These are phyloP conservation scores for Acromyrmex echinatior DNA, from an alignment of 1,140 invertebrate species.

Conservation along the genomic window DNA sequence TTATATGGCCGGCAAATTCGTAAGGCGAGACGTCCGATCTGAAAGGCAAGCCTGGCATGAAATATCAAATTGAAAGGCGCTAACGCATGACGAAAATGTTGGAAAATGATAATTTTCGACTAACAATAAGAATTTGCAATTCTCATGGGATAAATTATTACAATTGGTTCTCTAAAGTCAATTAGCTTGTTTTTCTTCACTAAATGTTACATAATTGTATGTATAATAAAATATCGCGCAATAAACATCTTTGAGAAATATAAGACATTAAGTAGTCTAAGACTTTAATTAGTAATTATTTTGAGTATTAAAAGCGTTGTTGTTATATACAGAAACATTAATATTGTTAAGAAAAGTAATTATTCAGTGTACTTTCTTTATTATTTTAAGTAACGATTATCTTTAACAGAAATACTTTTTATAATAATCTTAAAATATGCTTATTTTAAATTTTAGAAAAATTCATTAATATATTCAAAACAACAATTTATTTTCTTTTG, in stretches of 20 bases:
- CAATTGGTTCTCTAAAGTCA: background rate
- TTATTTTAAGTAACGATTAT: no score
- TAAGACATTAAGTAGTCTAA: no score
- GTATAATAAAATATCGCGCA: background rate
- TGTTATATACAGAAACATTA: no score
- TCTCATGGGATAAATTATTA: background rate
- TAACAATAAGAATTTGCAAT: background rate
- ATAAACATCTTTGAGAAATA: background rate
- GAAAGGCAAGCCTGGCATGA: constrained; percentile 37
- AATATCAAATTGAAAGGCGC: background rate
- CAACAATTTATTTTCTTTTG: no score
- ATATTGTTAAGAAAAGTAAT: no score
- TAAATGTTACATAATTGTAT: background rate
- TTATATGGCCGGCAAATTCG: constrained; percentile 7
- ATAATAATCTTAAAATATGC: no score
- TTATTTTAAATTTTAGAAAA: no score
- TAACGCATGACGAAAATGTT: background rate
- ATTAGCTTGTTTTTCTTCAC: background rate
- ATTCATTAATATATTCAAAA: no score
- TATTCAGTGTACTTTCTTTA: no score
- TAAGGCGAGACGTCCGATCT: constrained; percentile 25
- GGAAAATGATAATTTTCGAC: background rate
- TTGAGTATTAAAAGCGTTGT: no score
- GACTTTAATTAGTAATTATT: no score
- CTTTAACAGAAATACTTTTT: no score